phyloP scores from a whole-genome alignment of 2,888 invertebrate species.

The Frankliniella intonsa region DNA sequence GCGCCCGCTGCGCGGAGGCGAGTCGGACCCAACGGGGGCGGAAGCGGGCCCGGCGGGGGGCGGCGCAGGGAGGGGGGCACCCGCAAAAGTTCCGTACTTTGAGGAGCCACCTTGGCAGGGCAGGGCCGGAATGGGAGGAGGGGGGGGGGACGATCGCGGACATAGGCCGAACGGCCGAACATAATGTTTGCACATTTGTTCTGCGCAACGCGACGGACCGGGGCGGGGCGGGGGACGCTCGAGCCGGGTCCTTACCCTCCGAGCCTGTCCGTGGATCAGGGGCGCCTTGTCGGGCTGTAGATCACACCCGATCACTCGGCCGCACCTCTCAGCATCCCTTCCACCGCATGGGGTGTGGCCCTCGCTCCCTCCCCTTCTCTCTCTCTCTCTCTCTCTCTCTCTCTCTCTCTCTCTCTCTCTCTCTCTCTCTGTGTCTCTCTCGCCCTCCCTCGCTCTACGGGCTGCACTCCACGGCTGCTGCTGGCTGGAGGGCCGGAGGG shows the following conservation, averaged over 20 bases:
- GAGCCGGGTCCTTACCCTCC: too few species aligned
- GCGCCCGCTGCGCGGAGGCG: neutral
- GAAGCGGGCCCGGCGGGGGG: neutral
- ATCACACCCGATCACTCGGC: too few species aligned
- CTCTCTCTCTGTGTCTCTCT: too few species aligned
- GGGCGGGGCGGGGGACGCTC: too few species aligned
- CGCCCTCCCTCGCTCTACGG: neutral
- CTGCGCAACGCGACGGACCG: neutral
- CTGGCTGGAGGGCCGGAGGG: too few species aligned
- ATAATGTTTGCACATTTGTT: conserved; percentile 22
- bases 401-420: too few species aligned
- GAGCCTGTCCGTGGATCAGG: neutral
- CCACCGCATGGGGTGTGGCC: too few species aligned
- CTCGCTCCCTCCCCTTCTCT: too few species aligned
- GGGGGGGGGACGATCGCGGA: too few species aligned
- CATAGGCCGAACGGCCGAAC: neutral
- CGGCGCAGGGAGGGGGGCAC: neutral
- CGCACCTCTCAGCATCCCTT: too few species aligned
- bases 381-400: too few species aligned
- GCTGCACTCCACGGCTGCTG: neutral
- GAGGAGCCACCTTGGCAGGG: neutral
- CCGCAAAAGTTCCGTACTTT: neutral
- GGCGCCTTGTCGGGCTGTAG: neutral
- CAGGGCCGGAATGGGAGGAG: too few species aligned
- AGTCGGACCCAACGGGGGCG: neutral